Evolutionary conservation across 2,888 invertebrate genomes (phyloP).

Genomic region (Ophion obscuratus): DNA sequence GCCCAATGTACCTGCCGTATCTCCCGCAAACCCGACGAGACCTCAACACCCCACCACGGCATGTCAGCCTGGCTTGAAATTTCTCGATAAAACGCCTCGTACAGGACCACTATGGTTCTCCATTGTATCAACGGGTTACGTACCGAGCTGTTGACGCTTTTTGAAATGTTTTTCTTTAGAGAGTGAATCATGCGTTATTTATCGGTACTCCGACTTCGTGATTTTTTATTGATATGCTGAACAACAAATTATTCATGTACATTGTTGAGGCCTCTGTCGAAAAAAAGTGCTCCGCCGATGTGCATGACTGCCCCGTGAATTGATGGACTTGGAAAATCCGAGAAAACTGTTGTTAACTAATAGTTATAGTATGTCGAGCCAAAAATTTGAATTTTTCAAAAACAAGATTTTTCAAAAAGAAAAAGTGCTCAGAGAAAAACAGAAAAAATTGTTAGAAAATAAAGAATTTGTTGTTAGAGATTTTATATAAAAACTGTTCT

Average conservation of each 20-base stretch:
- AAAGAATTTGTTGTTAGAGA: too few relatives aligned
- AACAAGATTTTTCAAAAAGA: too few relatives aligned
- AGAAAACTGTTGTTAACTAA: background rate
- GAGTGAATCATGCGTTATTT: background rate
- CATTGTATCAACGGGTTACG: background rate
- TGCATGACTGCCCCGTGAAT: background rate
- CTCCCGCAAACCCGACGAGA: constrained; percentile 2
- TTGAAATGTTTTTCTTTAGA: background rate
- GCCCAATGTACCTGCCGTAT: background rate
- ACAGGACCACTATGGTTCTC: background rate
- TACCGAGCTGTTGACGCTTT: background rate
- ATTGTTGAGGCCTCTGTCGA: background rate
- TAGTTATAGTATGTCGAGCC: background rate
- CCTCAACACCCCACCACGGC: background rate
- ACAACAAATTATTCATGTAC: background rate
- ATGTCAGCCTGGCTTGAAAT: constrained; percentile 1
- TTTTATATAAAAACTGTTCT: too few relatives aligned
- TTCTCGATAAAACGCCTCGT: constrained; percentile 6
- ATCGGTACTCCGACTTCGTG: background rate
- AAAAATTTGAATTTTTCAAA: background rate
- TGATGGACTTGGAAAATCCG: background rate
- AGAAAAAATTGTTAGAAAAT: too few relatives aligned
- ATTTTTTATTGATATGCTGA: background rate
- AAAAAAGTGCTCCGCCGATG: background rate
- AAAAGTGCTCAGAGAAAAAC: too few relatives aligned